These are phyloP conservation scores for Drosophila equinoxialis DNA, from an alignment of 1,140 invertebrate genomes.

Conservation along the genomic window DNA sequence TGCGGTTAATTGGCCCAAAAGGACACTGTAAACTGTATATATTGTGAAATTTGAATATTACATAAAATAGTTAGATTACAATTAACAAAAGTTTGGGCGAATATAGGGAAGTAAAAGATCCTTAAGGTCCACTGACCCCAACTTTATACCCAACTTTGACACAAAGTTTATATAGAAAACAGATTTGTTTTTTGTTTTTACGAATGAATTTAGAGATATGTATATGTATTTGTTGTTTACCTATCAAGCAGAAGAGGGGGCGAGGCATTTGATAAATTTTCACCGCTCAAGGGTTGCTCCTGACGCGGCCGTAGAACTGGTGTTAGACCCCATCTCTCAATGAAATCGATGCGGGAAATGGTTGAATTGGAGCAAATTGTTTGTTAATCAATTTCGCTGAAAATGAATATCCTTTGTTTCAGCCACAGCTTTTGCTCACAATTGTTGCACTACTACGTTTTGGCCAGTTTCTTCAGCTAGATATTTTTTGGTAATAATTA, in stretches of 20 bases:
- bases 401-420: slow-evolving; percentile 65
- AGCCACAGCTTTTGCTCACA: slow-evolving; percentile 33
- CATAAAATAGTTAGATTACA: too few species aligned
- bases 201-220: too few species aligned
- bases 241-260: slow-evolving; percentile 83
- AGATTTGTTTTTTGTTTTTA: too few species aligned
- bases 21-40: too few species aligned
- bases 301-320: slow-evolving; percentile 96
- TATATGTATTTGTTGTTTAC: slow-evolving; percentile 47
- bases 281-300: slow-evolving; percentile 88
- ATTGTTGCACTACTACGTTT: slow-evolving; percentile 22
- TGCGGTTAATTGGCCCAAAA: too few species aligned
- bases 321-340: slow-evolving; percentile 97
- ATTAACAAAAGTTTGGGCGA: too few species aligned
- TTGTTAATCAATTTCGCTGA: slow-evolving; percentile 49
- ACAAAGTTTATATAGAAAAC: too few species aligned
- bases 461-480: slow-evolving; percentile 9
- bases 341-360: slow-evolving; percentile 97
- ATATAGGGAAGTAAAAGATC: too few species aligned
- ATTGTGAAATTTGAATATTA: too few species aligned
- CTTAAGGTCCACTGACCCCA: too few species aligned
- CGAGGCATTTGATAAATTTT: slow-evolving; percentile 82
- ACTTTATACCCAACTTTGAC: too few species aligned
- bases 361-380: slow-evolving; percentile 84
- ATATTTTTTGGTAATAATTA: slow-evolving; percentile 20